A percentile compares a stretch with the other conserved stretches of the same genome.
Evolutionary conservation across 2,797 vertebrate species (phyloP).

Genomic region (Tragelaphus eurycerus): DNA sequence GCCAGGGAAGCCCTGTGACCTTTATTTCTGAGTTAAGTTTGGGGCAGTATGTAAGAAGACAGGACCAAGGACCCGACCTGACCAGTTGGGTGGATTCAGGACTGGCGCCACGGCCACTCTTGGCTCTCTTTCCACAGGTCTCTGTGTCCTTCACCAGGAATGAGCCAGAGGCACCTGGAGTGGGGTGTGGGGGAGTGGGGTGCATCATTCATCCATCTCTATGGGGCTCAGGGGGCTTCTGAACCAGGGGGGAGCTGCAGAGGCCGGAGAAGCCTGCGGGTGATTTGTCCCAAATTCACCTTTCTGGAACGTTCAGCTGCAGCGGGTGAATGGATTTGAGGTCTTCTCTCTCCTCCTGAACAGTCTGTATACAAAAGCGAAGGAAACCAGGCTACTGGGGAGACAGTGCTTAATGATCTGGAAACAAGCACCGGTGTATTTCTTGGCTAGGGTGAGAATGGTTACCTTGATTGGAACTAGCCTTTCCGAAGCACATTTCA

Average conservation of each 20-base stretch:
- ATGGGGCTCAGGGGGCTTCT: neutral
- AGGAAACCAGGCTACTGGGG: constrained; percentile 61
- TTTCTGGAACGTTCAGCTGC: constrained; percentile 6
- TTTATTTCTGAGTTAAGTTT: neutral
- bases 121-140: neutral
- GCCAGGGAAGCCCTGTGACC: neutral
- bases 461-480: constrained; percentile 74
- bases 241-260: neutral
- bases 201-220: fast-evolving
- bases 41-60: too few relatives aligned
- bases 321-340: constrained; percentile 20
- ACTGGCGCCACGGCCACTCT: neutral
- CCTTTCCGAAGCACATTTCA: constrained; percentile 58
- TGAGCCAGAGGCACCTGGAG: neutral
- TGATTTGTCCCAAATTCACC: neutral
- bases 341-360: constrained; percentile 32
- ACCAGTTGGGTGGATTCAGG: neutral
- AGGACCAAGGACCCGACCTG: neutral
- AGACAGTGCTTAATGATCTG: constrained; percentile 72
- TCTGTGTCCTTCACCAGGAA: neutral
- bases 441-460: constrained; percentile 72
- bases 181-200: neutral
- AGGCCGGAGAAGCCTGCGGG: neutral
- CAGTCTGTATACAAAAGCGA: constrained; percentile 34
- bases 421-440: constrained; percentile 74